phyloP scores from a whole-genome alignment of 2,888 invertebrate species.

The Polymixis flavicincta region DNA sequence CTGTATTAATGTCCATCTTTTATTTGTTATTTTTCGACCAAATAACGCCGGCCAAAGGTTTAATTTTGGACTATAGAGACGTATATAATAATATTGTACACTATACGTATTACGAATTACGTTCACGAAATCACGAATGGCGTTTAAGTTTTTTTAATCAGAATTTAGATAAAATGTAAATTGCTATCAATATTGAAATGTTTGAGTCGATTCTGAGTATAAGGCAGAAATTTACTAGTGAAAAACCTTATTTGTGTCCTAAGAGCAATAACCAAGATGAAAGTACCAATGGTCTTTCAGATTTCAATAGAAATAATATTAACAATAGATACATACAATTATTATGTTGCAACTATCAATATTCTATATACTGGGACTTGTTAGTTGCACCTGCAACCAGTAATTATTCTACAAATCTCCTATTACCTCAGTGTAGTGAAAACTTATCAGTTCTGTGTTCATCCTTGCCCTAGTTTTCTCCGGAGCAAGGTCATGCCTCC shows the following conservation, averaged over 20 bases:
- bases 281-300: background rate
- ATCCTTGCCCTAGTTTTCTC: slow-evolving; percentile 38
- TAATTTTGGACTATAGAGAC: slow-evolving; percentile 71
- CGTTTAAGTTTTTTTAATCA: slow-evolving; percentile 35
- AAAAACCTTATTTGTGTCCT: background rate
- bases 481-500: slow-evolving; percentile 36
- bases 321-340: background rate
- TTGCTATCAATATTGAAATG: background rate
- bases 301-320: background rate
- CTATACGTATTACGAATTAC: slow-evolving; percentile 66
- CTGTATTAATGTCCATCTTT: slow-evolving; percentile 78
- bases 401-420: background rate
- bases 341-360: background rate
- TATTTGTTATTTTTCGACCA: slow-evolving; percentile 77
- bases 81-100: slow-evolving; percentile 63
- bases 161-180: slow-evolving; percentile 35
- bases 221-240: too few relatives aligned
- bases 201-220: background rate
- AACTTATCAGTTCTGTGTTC: background rate
- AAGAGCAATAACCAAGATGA: background rate
- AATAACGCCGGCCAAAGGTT: slow-evolving; percentile 72
- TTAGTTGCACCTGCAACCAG: background rate
- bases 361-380: background rate
- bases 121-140: slow-evolving; percentile 46
- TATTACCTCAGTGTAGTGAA: background rate